Base-by-base conservation (phyloP, 2,113 vertebrate species). In the Osmerus eperlanus region DNA sequence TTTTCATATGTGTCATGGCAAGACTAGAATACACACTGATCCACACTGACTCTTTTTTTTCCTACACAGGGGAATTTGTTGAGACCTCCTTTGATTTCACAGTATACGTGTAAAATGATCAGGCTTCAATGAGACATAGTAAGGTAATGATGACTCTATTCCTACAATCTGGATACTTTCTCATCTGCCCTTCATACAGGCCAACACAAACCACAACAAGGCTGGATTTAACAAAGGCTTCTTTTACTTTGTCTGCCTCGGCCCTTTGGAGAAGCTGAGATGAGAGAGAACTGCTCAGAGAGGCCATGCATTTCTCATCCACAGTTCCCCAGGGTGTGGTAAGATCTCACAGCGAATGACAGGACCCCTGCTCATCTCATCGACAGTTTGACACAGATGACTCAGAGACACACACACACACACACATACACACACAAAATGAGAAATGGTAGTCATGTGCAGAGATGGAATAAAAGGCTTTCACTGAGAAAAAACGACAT, bases 341-440 rank as follows among this genome's bases (percentile, higher is more conserved):
- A 54, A 62, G 68, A 67, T 86, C 71, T 77, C 71, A 68, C 0
- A 73, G 63, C 79, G 19, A 60, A 74, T 82, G 82, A 87, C 74
- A 83, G 76, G 77, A 75, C 76, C 73, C 76, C 78, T 65, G 74
- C 76, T 81, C 75, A 78, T 85, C 80, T 79, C 79, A 86, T 81
- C 36, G 74, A 86, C 85, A 81, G 78, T 77, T 83, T 51, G 15
- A 16, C 25, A 64, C 29, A 36, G 3, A 36, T 29, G 32, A 12
- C 9, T 60, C 3, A 29, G 32, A 64, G 15, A 13, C 3, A 32
- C 7, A n/a, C 29, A n/a, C 8, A 64, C 62, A 64, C 29, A 29
- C 18, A 68, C 12, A 28, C 23, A 58, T 3, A 15, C 28, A 71
- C 54, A 9, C 23, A 32, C 54, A 56, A 3, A 23, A 54, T 32